Evolutionary conservation across 2,888 invertebrate species (phyloP).

Genomic region (Netelia virgata): DNA sequence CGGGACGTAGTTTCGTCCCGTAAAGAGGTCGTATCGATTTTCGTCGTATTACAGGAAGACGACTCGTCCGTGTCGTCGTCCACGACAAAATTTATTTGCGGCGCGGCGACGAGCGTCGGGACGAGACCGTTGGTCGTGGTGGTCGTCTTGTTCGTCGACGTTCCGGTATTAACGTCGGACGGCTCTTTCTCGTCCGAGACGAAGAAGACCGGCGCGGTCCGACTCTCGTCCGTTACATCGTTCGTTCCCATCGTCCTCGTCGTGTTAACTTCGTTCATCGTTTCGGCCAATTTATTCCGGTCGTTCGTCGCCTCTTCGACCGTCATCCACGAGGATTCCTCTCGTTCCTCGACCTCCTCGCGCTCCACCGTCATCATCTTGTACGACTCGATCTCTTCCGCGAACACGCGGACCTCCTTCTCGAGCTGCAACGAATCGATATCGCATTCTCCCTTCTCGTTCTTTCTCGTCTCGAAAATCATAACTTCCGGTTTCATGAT

Average conservation of each 20-base stretch:
- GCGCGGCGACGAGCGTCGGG: conserved; percentile 9
- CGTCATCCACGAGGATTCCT: conserved; percentile 74
- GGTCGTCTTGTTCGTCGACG: conserved; percentile 25
- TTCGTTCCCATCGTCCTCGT: conserved; percentile 35
- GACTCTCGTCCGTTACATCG: conserved; percentile 35
- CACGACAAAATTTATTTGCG: conserved; percentile 43
- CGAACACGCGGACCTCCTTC: conserved; percentile 37
- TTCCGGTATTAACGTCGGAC: conserved; percentile 43
- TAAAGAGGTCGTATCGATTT: conserved; percentile 64
- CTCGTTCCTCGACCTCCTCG: conserved; percentile 69
- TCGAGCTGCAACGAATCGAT: conserved; percentile 20
- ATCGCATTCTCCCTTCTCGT: conserved; percentile 16
- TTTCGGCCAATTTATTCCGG: conserved; percentile 58
- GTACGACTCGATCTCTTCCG: conserved; percentile 58
- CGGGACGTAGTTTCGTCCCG: conserved; percentile 52
- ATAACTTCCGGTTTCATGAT: conserved; percentile 27
- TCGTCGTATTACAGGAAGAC: conserved; percentile 63
- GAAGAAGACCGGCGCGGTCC: conserved; percentile 37
- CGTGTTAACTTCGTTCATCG: conserved; percentile 52
- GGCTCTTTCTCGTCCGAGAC: conserved; percentile 38
- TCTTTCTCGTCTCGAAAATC: conserved; percentile 1
- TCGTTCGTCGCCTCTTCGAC: conserved; percentile 75
- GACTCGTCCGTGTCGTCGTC: conserved; percentile 55
- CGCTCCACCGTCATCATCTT: conserved; percentile 59
- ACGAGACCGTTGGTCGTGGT: conserved; percentile 54